Evolutionary conservation across 2,888 invertebrate genomes (phyloP).

Genomic region (Lycophotia porphyrea): DNA sequence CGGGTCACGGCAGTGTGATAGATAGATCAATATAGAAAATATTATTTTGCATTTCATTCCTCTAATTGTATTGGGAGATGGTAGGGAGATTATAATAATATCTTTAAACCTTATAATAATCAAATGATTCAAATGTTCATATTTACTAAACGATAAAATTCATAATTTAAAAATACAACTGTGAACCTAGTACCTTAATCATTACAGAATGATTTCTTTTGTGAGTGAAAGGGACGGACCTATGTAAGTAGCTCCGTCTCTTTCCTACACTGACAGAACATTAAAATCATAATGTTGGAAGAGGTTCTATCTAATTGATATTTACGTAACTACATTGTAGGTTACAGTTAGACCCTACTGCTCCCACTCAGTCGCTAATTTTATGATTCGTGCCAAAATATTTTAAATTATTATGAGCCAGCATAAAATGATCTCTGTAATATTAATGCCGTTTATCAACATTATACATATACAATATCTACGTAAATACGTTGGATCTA

Average conservation of each 20-base stretch:
- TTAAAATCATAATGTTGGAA: neutral
- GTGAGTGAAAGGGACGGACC: neutral
- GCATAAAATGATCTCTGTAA: constrained; percentile 64
- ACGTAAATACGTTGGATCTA: constrained; percentile 36
- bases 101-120: no score
- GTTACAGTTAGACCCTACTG: constrained; percentile 23
- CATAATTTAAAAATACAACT: neutral
- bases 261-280: neutral
- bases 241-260: neutral
- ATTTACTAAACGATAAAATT: neutral
- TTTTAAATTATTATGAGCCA: constrained; percentile 56
- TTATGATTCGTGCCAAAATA: constrained; percentile 66
- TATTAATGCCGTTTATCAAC: constrained; percentile 38
- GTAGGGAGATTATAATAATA: no score
- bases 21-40: constrained; percentile 56
- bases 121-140: neutral
- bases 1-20: constrained; percentile 54
- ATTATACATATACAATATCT: constrained; percentile 20
- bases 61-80: constrained; percentile 25
- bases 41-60: constrained; percentile 53
- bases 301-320: neutral
- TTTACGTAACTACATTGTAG: constrained; percentile 10
- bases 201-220: neutral
- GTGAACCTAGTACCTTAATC: neutral
- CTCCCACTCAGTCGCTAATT: constrained; percentile 48